Conservation (phyloP, 2,113 vertebrate species). For the Poeciliopsis occidentalis region DNA sequence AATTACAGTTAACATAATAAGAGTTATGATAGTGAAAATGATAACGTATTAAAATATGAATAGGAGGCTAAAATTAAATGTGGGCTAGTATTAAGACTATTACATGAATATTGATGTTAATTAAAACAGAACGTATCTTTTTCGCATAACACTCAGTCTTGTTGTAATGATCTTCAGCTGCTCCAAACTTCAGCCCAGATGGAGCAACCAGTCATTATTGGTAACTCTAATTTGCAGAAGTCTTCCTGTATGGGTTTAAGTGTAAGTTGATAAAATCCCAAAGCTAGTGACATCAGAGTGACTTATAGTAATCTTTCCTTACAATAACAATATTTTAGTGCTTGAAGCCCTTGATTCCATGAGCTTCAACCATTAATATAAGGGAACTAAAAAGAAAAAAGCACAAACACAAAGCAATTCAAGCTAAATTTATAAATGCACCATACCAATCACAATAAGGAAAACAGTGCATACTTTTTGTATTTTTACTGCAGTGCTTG, state of each 20-base stretch:
- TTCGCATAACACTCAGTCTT: conserved; percentile 67
- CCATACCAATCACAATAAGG: background rate
- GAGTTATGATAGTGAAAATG: conserved; percentile 76
- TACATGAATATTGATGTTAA: conserved; percentile 81
- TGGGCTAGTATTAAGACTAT: conserved; percentile 64
- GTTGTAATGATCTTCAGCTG: conserved; percentile 51
- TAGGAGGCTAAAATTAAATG: conserved; percentile 73
- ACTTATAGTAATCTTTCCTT: background rate
- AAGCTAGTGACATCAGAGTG: background rate
- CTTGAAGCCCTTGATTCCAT: background rate
- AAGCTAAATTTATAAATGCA: background rate
- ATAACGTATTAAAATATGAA: conserved; percentile 83
- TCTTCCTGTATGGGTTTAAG: conserved; percentile 3
- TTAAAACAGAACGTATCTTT: conserved; percentile 73
- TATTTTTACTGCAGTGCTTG: background rate
- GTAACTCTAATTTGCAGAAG: conserved; percentile 41
- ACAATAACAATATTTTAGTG: background rate
- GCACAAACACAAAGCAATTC: background rate
- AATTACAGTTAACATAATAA: conserved; percentile 79
- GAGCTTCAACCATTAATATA: background rate
- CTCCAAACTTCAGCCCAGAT: conserved; percentile 30
- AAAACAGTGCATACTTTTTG: background rate
- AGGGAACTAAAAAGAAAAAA: background rate
- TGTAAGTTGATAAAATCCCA: background rate
- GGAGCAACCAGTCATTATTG: conserved; percentile 23